These are phyloP conservation scores for Isichthys henryi DNA, from an alignment of 2,113 vertebrate species.

Conservation along the genomic window DNA sequence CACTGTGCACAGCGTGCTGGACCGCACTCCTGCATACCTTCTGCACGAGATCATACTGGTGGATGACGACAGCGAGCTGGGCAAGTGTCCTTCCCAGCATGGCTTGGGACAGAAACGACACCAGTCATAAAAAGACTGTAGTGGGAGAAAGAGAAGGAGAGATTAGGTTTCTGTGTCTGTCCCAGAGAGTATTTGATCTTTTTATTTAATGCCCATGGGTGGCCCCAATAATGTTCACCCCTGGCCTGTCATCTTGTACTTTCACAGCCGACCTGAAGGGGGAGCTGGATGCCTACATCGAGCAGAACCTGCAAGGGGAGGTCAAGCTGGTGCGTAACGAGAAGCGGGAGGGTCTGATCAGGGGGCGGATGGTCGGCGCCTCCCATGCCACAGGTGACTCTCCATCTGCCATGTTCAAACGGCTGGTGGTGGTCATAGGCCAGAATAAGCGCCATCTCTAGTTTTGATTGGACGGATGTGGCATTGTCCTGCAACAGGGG, in stretches of 20 bases:
- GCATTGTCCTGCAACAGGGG: conserved; percentile 54
- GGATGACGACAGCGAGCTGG: conserved; percentile 86
- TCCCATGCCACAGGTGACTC: conserved; percentile 78
- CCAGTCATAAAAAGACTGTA: background rate
- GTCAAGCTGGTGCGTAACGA: conserved; percentile 80
- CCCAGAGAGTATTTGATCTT: background rate
- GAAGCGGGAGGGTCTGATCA: conserved; percentile 83
- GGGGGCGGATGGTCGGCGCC: conserved; percentile 92
- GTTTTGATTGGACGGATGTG: background rate
- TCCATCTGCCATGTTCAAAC: background rate
- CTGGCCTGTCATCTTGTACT: background rate
- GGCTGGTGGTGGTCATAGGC: background rate
- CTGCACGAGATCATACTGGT: conserved; percentile 89
- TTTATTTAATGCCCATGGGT: background rate
- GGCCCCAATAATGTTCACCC: background rate
- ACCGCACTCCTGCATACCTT: conserved; percentile 71
- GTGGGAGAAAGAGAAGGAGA: background rate
- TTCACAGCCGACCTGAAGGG: conserved; percentile 81
- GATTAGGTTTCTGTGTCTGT: background rate
- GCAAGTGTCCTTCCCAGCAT: conserved; percentile 48
- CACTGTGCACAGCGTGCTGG: conserved; percentile 84
- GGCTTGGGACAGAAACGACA: background rate
- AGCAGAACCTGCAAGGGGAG: conserved; percentile 63
- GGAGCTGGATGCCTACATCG: conserved; percentile 68
- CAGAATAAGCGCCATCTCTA: background rate